phyloP scores from a whole-genome alignment of 2,888 invertebrate species.

The Pollenia angustigena region DNA sequence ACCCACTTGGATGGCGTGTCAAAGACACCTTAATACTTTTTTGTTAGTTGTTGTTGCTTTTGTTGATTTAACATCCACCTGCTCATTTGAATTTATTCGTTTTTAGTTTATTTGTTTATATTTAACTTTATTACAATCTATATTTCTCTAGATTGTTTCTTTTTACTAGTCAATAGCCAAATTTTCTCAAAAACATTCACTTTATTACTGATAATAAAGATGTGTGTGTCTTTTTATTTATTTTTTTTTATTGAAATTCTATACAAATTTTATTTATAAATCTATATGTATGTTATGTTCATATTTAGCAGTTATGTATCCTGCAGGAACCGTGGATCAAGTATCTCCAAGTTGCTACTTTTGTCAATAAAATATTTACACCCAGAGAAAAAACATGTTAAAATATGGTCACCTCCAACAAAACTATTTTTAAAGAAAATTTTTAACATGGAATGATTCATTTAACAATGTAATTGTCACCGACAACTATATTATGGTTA shows the following conservation, averaged over 20 bases:
- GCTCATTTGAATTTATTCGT: constrained; percentile 70
- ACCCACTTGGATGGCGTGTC: constrained; percentile 63
- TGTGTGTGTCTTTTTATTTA: background rate
- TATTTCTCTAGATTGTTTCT: constrained; percentile 52
- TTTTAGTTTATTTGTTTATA: constrained; percentile 51
- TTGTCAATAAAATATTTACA: too few species aligned
- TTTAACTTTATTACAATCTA: constrained; percentile 65
- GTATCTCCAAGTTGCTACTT: too few species aligned
- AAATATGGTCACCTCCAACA: too few species aligned
- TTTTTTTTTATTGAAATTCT: constrained; percentile 59
- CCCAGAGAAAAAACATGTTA: too few species aligned
- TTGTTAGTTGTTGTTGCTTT: constrained; percentile 50
- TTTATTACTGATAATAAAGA: background rate
- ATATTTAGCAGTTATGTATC: too few species aligned
- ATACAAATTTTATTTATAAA: constrained; percentile 56
- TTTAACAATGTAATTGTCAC: too few species aligned
- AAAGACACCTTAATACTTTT: constrained; percentile 70
- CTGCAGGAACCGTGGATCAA: too few species aligned
- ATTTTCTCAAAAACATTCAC: background rate
- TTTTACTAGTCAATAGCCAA: constrained; percentile 26
- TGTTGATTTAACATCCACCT: constrained; percentile 67
- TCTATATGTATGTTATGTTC: background rate
- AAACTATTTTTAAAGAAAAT: too few species aligned
- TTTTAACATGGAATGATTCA: too few species aligned
- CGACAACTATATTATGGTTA: too few species aligned